Evolutionary conservation across 2,113 vertebrate genomes (phyloP), one percentile per base, ranked within the genome.

Genomic region (Calyptomena viridis): DNA sequence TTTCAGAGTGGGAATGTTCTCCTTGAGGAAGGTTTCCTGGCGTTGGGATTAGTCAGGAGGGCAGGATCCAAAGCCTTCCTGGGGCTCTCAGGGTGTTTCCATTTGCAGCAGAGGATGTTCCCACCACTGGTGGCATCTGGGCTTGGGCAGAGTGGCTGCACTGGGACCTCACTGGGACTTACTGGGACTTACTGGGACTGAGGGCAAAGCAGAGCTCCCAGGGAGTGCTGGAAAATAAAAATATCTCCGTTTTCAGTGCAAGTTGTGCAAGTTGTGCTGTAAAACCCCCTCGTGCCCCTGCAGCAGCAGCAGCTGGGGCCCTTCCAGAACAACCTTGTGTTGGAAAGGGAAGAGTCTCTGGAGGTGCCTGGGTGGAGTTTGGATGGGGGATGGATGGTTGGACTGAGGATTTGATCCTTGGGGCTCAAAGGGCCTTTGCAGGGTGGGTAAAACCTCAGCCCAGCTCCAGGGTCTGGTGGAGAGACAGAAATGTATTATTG

Each of bases 371-470:
- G 50, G 0, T 11, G 60, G 18, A 2, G 24, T 47, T 74, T 47
- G 44, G n/a, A 15, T 1, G 2, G 22, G 14, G 14, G 6, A 9
- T 0, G 0, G 24, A 14, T 27, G 9, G 19, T 19, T 58, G 49
- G 47, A 20, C 39, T 1, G 3, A 49, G 58, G 56, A n/a, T 80
- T 53, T 63, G 39, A 53, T 11, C 15, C 18, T 31, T 13, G 22
- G 20, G 31, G n/a, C 40, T 2, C 0, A 24, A 25, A 64, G 28
- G 17, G 46, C 37, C 75, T 76, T 66, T 56, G 52, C 1, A 3
- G 22, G 11, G 25, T 0, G 5, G 9, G 15, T 30, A 8, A 63
- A 73, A 7, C 11, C 37, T 81, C 3, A 2, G 8, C 42, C 63
- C 27, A 6, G 17, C 52, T 53, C 52, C 52, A 53, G 52, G 52